These are phyloP conservation scores for Calvadosia cruxmelitensis DNA, from an alignment of 30 jellyfish, hydroid and myxozoan species.

Conservation along the genomic window DNA sequence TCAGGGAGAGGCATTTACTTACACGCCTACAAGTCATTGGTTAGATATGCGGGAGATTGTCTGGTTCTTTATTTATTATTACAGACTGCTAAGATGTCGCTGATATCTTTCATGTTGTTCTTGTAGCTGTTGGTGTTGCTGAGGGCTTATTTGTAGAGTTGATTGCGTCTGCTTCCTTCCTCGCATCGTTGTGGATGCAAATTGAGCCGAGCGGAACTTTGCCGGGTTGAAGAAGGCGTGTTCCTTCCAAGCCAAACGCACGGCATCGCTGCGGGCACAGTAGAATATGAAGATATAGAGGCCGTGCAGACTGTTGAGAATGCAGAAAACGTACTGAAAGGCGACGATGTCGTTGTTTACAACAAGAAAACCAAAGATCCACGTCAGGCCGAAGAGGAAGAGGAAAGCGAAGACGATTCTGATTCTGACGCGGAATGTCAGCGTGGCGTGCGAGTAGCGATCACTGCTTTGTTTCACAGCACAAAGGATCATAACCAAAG, in stretches of 20 bases:
- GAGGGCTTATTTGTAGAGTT: not conserved
- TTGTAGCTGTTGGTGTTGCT: not conserved
- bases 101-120: not conserved
- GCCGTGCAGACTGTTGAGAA: constrained; percentile 62
- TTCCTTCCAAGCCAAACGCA: constrained; percentile 65
- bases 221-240: not conserved
- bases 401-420: constrained; percentile 70
- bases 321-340: constrained; percentile 73
- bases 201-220: not conserved
- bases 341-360: constrained; percentile 42
- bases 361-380: constrained; percentile 78
- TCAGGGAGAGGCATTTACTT: too few relatives aligned
- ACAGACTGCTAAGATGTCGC: not conserved
- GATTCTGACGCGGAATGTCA: constrained; percentile 36
- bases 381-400: constrained; percentile 69
- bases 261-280: constrained; percentile 58
- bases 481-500: constrained; percentile 35
- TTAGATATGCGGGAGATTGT: too few relatives aligned
- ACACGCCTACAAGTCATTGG: too few relatives aligned
- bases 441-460: constrained; percentile 53
- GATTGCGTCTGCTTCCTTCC: not conserved
- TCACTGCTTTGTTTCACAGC: constrained; percentile 57
- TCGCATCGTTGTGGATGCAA: not conserved
- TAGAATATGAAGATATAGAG: constrained; percentile 54
- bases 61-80: too few relatives aligned